Base-by-base conservation (phyloP, 2,797 vertebrate species). In the Dipus sagitta region DNA sequence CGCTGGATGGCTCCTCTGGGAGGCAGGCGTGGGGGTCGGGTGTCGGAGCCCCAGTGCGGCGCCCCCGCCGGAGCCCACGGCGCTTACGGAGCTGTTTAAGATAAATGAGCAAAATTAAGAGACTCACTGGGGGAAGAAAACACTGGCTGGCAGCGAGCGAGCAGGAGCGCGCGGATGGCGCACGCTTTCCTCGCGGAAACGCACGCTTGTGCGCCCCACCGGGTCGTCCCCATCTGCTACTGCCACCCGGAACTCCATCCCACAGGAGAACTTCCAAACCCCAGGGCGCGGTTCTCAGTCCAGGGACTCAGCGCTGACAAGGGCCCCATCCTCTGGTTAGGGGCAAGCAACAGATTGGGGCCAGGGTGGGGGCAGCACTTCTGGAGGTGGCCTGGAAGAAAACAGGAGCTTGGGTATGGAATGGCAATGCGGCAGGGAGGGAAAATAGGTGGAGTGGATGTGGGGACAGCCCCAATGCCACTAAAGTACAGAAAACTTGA, bases 71-170 rank as follows among this genome's bases (percentile, higher is more conserved):
- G 98, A 98, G 98, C 98, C 98, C 98, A 97, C 97, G 98, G 98
- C 98, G 98, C 99, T 99, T 98, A 98, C 98, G 95, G 95, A 98
- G 98, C 97, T 98, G 98, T 98, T 98, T 99, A 99, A 99, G 99
- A 99, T 99, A 99, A 99, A 99, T 99, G 99, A 99, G 99, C 98
- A 99, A 99, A 99, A 99, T 99, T 99, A 99, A 99, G 99, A 99
- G 99, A 99, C 98, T 99, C 98, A 98, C 98, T 99, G 98, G 98
- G 98, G 98, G 98, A 98, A 99, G 98, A 98, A 98, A 98, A 98
- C 98, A 15, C 92, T 96, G 95, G 95, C 91, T 96, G 96, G 96
- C 93, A 90, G 94, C 64, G 71, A 96, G 6, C 6, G 67, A 52
- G n/a, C n/a, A n/a, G n/a, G 71, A 96, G 47, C 64, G 78, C 78